Evolutionary conservation across 2,888 invertebrate species (phyloP).

Genomic region (Tipula helvola): DNA sequence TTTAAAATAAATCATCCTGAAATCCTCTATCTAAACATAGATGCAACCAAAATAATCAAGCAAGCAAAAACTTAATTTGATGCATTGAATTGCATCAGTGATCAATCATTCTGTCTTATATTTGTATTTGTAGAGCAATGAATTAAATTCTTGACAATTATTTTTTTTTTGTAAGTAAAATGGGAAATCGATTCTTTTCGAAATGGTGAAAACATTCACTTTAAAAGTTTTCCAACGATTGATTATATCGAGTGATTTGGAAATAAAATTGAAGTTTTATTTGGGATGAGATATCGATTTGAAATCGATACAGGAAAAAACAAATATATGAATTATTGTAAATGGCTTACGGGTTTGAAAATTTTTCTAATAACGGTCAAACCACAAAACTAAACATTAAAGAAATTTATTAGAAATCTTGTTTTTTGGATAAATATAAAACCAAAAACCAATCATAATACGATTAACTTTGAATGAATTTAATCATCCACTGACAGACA

Average conservation of each 20-base stretch:
- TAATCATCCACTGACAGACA: background rate
- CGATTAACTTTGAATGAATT: background rate
- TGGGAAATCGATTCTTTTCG: background rate
- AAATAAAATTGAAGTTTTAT: background rate
- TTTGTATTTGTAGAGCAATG: background rate
- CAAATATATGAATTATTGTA: background rate
- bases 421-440: background rate
- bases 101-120: background rate
- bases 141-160: background rate
- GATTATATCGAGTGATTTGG: background rate
- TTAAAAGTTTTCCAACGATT: background rate
- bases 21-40: background rate
- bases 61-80: background rate
- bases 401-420: background rate
- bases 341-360: background rate
- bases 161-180: background rate
- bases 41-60: background rate
- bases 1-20: background rate
- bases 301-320: background rate
- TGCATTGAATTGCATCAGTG: background rate
- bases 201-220: background rate
- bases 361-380: too few relatives aligned
- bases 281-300: background rate
- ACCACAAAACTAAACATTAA: background rate
- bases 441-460: background rate